Percentiles rank a stretch among this genome's conserved stretches.
These are phyloP conservation scores for Cheilinus undulatus DNA, from an alignment of 2,113 vertebrate genomes.

Conservation along the genomic window DNA sequence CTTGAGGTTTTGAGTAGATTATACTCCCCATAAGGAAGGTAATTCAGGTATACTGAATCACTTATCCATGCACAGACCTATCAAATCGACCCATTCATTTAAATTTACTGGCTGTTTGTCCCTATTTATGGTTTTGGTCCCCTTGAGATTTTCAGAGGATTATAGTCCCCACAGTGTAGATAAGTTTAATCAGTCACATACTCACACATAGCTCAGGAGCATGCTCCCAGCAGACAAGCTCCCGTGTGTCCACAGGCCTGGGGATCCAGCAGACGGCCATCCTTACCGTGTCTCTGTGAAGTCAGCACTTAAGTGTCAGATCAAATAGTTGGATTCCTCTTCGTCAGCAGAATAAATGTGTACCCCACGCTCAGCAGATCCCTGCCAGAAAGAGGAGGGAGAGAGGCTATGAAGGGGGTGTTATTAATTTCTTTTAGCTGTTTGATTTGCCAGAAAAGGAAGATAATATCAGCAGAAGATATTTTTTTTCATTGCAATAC, in stretches of 20 bases:
- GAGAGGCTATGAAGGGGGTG: background rate
- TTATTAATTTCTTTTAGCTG: constrained; percentile 12
- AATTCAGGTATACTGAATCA: too few species aligned
- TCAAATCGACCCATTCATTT: too few species aligned
- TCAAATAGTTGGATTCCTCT: constrained; percentile 71
- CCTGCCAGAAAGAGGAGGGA: background rate
- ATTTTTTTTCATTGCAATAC: background rate
- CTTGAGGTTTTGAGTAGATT: too few species aligned
- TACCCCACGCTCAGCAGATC: constrained; percentile 47
- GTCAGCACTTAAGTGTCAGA: constrained; percentile 68
- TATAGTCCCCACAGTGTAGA: background rate
- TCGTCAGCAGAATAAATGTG: constrained; percentile 64
- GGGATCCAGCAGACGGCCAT: constrained; percentile 22
- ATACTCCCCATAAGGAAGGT: background rate
- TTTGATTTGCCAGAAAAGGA: constrained; percentile 1
- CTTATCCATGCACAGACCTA: too few species aligned
- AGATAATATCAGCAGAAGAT: constrained; percentile 3
- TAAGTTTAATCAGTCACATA: background rate
- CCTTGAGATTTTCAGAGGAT: background rate
- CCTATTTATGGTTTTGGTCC: background rate
- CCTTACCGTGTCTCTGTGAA: constrained; percentile 32
- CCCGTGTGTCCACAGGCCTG: background rate
- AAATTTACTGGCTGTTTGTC: too few species aligned
- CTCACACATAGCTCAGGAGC: constrained; percentile 7
- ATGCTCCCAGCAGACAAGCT: constrained; percentile 17